Evolutionary conservation across 2,113 vertebrate genomes (phyloP).

Genomic region (Ginglymostoma cirratum): DNA sequence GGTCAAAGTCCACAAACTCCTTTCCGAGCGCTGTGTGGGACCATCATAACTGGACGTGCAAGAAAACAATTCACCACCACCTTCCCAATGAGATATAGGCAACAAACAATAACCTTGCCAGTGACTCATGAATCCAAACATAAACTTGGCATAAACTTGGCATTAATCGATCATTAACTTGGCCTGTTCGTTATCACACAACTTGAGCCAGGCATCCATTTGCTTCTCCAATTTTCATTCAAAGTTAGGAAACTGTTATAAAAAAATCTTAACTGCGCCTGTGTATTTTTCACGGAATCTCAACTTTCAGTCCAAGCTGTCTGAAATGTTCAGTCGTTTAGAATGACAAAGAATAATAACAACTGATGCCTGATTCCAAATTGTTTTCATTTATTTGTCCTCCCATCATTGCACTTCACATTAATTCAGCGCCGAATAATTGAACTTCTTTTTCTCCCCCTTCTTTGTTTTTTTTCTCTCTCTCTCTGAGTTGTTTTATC

Average conservation of each 20-base stretch:
- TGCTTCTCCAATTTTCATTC: neutral
- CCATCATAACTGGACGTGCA: neutral
- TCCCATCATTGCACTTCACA: neutral
- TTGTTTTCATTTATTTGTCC: slow-evolving; percentile 7
- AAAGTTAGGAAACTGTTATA: neutral
- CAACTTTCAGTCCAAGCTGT: slow-evolving; percentile 4
- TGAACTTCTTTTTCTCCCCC: slow-evolving; percentile 1
- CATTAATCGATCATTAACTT: neutral
- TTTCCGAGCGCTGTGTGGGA: neutral
- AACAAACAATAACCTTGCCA: neutral
- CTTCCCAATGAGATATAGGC: neutral
- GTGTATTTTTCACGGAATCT: neutral
- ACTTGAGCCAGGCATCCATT: neutral
- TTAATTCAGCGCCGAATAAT: slow-evolving; percentile 14
- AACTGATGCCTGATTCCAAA: neutral
- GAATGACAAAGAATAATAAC: neutral
- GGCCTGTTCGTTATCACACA: neutral
- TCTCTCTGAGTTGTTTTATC: slow-evolving; percentile 25
- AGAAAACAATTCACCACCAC: neutral
- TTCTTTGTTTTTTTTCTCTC: neutral
- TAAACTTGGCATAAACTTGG: no score
- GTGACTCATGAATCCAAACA: neutral
- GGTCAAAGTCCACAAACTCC: neutral
- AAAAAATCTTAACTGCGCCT: neutral
- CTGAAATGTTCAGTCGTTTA: neutral